Evolutionary conservation across 2,888 invertebrate species (phyloP).

Genomic region (Apomyelois bistriatella): DNA sequence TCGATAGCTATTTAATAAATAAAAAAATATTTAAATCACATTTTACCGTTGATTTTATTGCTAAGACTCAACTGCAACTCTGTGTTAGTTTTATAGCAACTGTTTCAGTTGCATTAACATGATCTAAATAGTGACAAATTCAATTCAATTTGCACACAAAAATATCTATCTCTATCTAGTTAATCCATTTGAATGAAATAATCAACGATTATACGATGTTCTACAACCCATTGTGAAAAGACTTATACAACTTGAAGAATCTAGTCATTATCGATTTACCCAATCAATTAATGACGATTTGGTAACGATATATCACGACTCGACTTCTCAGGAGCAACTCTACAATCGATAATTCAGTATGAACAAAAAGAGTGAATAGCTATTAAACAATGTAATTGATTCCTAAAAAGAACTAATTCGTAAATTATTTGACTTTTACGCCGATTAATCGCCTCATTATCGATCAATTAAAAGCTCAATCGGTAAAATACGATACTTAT

Average conservation of each 20-base stretch:
- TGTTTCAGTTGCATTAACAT: too few species aligned
- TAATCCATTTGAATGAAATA: background rate
- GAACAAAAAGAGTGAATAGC: background rate
- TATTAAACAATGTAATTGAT: conserved; percentile 1
- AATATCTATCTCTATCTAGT: too few species aligned
- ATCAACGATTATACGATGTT: background rate
- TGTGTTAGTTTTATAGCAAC: too few species aligned
- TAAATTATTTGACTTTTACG: conserved; percentile 4
- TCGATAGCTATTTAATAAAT: too few species aligned
- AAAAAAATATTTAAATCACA: too few species aligned
- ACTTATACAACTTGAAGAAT: conserved; percentile 27
- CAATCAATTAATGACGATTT: background rate
- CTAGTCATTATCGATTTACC: conserved; percentile 37
- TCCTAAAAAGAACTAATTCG: conserved; percentile 3
- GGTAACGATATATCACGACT: background rate
- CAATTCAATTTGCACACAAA: too few species aligned
- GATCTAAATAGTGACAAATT: too few species aligned
- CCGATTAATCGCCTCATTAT: conserved; percentile 1
- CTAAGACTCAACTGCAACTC: too few species aligned
- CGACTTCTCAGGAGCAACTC: background rate
- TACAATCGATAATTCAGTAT: background rate
- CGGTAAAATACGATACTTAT: background rate
- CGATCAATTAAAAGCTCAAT: conserved; percentile 7
- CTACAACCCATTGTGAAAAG: background rate
- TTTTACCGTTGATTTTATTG: too few species aligned